Percentiles rank a stretch among this genome's conserved stretches.
These are phyloP conservation scores for Aramus guarauna DNA, from an alignment of 2,113 vertebrate genomes.

Conservation along the genomic window DNA sequence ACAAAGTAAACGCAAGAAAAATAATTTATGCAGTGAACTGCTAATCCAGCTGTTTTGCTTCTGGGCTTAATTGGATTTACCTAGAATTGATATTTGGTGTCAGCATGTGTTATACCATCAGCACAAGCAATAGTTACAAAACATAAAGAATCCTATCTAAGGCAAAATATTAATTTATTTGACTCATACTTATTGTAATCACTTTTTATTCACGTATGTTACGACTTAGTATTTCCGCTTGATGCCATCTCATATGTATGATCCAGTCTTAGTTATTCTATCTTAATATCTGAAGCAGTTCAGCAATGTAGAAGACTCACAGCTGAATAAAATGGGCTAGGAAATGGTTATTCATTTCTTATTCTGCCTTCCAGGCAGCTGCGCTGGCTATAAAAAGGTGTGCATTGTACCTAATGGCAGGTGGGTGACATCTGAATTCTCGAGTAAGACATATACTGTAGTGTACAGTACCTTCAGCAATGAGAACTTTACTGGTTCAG, in stretches of 20 bases:
- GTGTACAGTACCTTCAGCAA: background rate
- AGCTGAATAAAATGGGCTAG: background rate
- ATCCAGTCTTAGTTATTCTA: conserved; percentile 1
- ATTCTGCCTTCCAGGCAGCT: conserved; percentile 44
- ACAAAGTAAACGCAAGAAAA: conserved; percentile 70
- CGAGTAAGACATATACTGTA: background rate
- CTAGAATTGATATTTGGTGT: conserved; percentile 71
- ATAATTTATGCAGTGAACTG: conserved; percentile 70
- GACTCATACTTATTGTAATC: conserved; percentile 30
- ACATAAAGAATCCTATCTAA: conserved; percentile 13
- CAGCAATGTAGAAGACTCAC: background rate
- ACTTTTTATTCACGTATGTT: conserved; percentile 43
- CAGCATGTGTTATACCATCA: conserved; percentile 64
- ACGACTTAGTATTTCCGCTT: background rate
- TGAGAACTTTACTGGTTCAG: background rate
- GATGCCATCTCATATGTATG: background rate
- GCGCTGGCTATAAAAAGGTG: background rate
- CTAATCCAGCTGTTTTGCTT: conserved; percentile 76
- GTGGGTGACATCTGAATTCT: background rate
- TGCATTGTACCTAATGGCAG: conserved; percentile 1
- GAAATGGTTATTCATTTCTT: conserved; percentile 19
- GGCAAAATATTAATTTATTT: conserved; percentile 53
- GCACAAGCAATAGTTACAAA: conserved; percentile 44
- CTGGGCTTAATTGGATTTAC: conserved; percentile 73
- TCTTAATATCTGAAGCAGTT: background rate